phyloP scores from a whole-genome alignment of 2,113 vertebrate genomes.

The Tricholaema leucomelas region DNA sequence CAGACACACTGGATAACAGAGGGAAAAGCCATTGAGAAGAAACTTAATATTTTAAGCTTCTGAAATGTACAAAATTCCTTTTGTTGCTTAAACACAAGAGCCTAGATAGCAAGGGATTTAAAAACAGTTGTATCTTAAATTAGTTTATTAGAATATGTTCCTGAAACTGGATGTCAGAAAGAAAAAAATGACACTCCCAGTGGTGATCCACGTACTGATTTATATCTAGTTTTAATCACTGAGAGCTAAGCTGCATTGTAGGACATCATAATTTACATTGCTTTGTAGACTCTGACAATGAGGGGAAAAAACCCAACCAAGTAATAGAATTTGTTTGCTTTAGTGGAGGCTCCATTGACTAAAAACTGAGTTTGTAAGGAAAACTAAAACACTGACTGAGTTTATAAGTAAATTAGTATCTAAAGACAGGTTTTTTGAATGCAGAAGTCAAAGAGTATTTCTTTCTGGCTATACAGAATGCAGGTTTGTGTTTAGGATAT shows the following conservation, averaged over 20 bases:
- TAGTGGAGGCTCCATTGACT: neutral
- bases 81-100: neutral
- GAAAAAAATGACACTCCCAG: neutral
- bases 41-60: neutral
- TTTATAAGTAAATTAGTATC: neutral
- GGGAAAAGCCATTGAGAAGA: neutral
- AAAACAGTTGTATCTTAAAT: neutral
- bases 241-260: neutral
- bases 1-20: neutral
- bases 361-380: neutral
- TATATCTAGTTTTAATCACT: neutral
- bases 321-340: neutral
- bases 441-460: neutral
- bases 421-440: neutral
- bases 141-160: neutral
- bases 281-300: neutral
- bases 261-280: neutral
- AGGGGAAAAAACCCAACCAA: neutral
- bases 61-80: neutral
- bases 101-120: neutral
- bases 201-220: fast-evolving
- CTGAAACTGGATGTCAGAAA: neutral
- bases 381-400: no score
- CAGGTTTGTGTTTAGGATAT: neutral
- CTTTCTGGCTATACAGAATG: neutral